Evolutionary conservation across 2,113 vertebrate species (phyloP).

Genomic region (Psittacus erithacus): DNA sequence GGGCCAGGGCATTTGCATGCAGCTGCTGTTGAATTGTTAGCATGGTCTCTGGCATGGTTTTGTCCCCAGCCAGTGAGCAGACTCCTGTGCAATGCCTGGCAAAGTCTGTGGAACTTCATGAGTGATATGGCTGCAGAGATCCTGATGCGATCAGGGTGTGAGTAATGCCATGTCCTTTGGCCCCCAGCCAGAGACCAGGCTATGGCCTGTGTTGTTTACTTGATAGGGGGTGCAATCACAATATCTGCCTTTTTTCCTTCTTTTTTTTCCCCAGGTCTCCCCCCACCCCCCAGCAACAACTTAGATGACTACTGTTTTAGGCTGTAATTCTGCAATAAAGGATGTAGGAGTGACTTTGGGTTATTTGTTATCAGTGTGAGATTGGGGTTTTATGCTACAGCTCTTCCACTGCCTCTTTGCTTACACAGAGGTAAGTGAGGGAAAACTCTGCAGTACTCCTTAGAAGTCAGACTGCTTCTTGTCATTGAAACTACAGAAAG

Average conservation of each 20-base stretch:
- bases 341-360: neutral
- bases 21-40: neutral
- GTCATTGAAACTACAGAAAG: neutral
- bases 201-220: neutral
- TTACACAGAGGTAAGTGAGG: neutral
- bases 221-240: neutral
- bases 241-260: neutral
- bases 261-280: rapidly evolving
- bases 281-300: neutral
- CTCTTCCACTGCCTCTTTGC: neutral
- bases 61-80: rapidly evolving
- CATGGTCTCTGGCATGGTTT: neutral
- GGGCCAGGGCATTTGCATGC: neutral
- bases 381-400: neutral
- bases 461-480: neutral
- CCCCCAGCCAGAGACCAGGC: neutral
- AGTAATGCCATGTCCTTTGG: neutral
- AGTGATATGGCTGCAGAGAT: neutral
- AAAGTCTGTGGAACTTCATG: neutral
- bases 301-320: neutral
- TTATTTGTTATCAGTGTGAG: neutral
- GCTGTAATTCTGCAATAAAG: neutral
- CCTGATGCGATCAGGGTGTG: neutral
- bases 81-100: neutral
- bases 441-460: neutral